Evolutionary conservation across 2,797 vertebrate genomes (phyloP), one percentile per base, ranked within the genome.

Genomic region (Bradypus variegatus): DNA sequence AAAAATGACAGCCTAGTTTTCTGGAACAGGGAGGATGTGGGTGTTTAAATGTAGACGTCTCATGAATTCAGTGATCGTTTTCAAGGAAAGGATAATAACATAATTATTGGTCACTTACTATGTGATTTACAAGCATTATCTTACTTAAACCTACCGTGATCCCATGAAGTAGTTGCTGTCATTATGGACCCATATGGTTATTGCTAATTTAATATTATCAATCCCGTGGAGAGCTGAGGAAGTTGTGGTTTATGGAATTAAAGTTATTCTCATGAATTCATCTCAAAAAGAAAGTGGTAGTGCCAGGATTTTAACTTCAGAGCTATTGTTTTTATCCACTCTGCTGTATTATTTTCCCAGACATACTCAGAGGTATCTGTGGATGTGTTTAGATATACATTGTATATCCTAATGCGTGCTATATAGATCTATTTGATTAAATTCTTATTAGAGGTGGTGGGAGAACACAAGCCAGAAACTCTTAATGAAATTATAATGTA

Each of bases 401-500:
- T 90, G 1, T 77, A 21, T 87, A 67, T 83, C 31, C 21, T 81
- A 41, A 21, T 78, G 33, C 21, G 62, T 67, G 36, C 21, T 41
- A 64, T 18, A 25, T 33, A 64, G 36, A 50, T 84, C 14, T 18
- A 58, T 9, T 80, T 81, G 80, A 48, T 86, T 80, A 85, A 90
- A 69, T 94, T 79, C 48, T 77, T 88, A 16, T 50, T 82, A 60
- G 73, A 82, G 29, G 38, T 84, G n/a, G 4, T 89, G n/a, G 67
- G 19, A 85, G 67, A 93, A 69, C 73, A 81, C 82, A 86, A 88
- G 77, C 72, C 38, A 85, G 33, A 84, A 90, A 88, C 87, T 92
- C 77, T 67, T 81, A 77, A 62, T 85, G 55, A 92, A 89, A 80
- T 55, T 55, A 5, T 55, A 55, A 55, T 55, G 55, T 82, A 60